Evolutionary conservation across 2,888 invertebrate species (phyloP).

Genomic region (Corbicula japonica): DNA sequence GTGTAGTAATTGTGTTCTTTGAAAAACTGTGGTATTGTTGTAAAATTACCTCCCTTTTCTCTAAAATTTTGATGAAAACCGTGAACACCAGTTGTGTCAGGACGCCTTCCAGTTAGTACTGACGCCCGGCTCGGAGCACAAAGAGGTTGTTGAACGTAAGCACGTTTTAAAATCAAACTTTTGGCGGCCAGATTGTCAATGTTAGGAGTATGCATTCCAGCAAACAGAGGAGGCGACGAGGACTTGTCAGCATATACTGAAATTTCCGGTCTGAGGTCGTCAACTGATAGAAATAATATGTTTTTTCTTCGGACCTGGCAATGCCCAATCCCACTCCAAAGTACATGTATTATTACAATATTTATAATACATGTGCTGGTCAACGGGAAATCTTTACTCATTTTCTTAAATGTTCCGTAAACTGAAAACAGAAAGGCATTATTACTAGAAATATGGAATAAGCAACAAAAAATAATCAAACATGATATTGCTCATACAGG

Average conservation of each 20-base stretch:
- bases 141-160: slow-evolving; percentile 7
- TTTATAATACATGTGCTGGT: neutral
- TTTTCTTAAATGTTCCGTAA: neutral
- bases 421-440: neutral
- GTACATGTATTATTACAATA: neutral
- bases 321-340: neutral
- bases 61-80: slow-evolving; percentile 94
- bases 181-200: slow-evolving; percentile 3
- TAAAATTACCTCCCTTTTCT: slow-evolving; percentile 91
- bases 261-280: slow-evolving; percentile 16
- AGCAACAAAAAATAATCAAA: neutral
- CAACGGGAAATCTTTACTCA: neutral
- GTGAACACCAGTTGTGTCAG: slow-evolving; percentile 92
- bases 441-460: neutral
- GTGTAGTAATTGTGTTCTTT: slow-evolving; percentile 92
- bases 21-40: slow-evolving; percentile 93
- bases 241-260: neutral
- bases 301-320: neutral
- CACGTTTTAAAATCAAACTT: neutral
- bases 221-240: neutral
- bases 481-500: no score
- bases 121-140: slow-evolving; percentile 22
- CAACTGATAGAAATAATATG: slow-evolving; percentile 2
- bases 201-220: neutral
- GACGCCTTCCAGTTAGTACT: slow-evolving; percentile 90